A percentile compares a stretch with the other conserved stretches of the same genome.
Conservation (phyloP, 1,140 invertebrate genomes). For the Xylocopa sonorina region DNA sequence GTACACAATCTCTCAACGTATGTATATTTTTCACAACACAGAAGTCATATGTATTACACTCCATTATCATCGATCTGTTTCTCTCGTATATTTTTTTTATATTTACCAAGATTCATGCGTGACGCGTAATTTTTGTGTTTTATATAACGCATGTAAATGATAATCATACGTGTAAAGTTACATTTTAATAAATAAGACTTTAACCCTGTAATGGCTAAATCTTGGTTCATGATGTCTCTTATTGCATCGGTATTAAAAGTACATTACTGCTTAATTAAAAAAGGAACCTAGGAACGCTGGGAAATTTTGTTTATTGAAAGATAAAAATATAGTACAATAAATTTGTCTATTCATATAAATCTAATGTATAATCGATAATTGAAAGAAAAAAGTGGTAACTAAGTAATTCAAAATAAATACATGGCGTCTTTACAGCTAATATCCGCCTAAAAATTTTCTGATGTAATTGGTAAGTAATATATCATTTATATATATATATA, state of each 20-base stretch:
- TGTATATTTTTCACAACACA: slow-evolving; percentile 65
- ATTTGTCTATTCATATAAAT: slow-evolving; percentile 71
- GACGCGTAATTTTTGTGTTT: slow-evolving; percentile 44
- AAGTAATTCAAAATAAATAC: slow-evolving; percentile 54
- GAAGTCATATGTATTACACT: slow-evolving; percentile 44
- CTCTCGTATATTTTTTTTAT: slow-evolving; percentile 65
- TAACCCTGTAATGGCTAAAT: slow-evolving; percentile 20
- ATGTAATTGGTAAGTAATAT: slow-evolving; percentile 31
- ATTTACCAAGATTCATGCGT: slow-evolving; percentile 47
- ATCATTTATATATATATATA: no score
- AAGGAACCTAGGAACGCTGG: slow-evolving; percentile 66
- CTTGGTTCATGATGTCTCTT: background rate
- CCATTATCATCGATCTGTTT: slow-evolving; percentile 57
- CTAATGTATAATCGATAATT: slow-evolving; percentile 46
- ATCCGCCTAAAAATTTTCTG: slow-evolving; percentile 18
- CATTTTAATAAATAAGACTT: slow-evolving; percentile 65
- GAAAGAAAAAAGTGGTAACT: slow-evolving; percentile 50
- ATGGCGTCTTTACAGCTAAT: slow-evolving; percentile 19
- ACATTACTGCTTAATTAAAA: background rate
- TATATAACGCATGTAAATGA: slow-evolving; percentile 54
- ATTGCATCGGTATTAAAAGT: no score
- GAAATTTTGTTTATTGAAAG: slow-evolving; percentile 79
- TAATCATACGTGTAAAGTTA: slow-evolving; percentile 63
- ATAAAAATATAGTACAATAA: slow-evolving; percentile 80
- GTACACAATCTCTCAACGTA: slow-evolving; percentile 61